These are phyloP conservation scores for Liposcelis brunnea DNA, from an alignment of 2,888 invertebrate species.

Conservation along the genomic window DNA sequence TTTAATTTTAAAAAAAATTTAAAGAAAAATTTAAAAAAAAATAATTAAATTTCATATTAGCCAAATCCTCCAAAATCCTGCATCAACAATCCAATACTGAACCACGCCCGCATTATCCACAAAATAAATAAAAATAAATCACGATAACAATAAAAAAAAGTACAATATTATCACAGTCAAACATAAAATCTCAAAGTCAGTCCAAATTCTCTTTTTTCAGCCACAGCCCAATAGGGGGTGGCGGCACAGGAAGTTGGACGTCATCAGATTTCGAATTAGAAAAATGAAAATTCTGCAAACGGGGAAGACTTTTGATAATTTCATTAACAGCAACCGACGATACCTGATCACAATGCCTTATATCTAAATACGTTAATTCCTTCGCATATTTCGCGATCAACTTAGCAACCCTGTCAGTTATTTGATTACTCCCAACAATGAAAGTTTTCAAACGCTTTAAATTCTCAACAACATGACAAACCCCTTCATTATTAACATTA, in stretches of 20 bases:
- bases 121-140: no score
- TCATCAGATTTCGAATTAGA: slow-evolving; percentile 2
- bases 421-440: not conserved
- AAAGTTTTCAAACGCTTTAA: not conserved
- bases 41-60: no score
- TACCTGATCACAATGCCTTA: slow-evolving; percentile 1
- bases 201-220: not conserved
- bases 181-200: no score
- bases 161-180: no score
- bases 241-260: not conserved
- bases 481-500: slow-evolving; percentile 4
- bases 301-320: not conserved
- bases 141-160: no score
- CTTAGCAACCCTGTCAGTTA: not conserved
- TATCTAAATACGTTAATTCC: not conserved
- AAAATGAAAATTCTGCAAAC: slow-evolving; percentile 1
- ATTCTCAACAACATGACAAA: not conserved
- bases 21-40: no score
- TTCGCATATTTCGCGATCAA: not conserved
- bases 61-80: no score
- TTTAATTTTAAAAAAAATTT: no score
- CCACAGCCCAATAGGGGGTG: slow-evolving; percentile 4
- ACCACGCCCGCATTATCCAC: no score
- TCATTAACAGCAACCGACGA: not conserved
- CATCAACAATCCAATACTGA: no score